Evolutionary conservation across 1,140 invertebrate genomes (phyloP).

Genomic region (Cherax quadricarinatus): DNA sequence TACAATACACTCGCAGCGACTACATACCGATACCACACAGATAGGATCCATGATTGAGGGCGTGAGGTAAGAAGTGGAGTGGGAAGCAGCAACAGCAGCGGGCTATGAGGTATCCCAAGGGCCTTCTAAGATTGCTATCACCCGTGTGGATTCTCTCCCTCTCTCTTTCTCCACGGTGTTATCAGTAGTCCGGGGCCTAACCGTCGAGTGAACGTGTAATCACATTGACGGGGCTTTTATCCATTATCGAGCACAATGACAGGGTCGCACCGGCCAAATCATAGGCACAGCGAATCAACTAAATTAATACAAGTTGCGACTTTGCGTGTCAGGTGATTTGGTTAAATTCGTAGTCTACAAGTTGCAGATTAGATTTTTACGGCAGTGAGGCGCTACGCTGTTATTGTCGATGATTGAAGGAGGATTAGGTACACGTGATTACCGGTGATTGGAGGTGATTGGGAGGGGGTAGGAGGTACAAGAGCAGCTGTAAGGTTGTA

Average conservation of each 20-base stretch:
- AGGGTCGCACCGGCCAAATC: constrained; percentile 60
- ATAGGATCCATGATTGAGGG: background rate
- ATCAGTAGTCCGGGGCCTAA: constrained; percentile 13
- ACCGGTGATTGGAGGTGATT: constrained; percentile 34
- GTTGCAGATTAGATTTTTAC: constrained; percentile 68
- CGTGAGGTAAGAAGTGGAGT: background rate
- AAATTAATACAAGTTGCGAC: constrained; percentile 64
- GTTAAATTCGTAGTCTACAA: constrained; percentile 67
- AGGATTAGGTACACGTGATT: constrained; percentile 68
- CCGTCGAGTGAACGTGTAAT: constrained; percentile 44
- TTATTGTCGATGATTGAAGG: constrained; percentile 66
- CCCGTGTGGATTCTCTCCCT: background rate
- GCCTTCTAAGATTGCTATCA: background rate
- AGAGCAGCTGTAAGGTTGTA: background rate
- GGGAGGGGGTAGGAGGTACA: background rate
- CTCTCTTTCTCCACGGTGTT: background rate
- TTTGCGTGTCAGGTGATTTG: constrained; percentile 65
- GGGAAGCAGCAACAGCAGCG: background rate
- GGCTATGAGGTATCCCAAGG: background rate
- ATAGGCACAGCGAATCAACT: constrained; percentile 59
- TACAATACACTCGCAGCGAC: background rate
- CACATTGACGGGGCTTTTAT: constrained; percentile 57
- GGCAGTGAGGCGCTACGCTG: constrained; percentile 63
- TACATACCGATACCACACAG: background rate
- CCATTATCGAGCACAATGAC: constrained; percentile 63